These are phyloP conservation scores for Denticeps clupeoides DNA, from an alignment of 2,797 vertebrate genomes.

Conservation along the genomic window DNA sequence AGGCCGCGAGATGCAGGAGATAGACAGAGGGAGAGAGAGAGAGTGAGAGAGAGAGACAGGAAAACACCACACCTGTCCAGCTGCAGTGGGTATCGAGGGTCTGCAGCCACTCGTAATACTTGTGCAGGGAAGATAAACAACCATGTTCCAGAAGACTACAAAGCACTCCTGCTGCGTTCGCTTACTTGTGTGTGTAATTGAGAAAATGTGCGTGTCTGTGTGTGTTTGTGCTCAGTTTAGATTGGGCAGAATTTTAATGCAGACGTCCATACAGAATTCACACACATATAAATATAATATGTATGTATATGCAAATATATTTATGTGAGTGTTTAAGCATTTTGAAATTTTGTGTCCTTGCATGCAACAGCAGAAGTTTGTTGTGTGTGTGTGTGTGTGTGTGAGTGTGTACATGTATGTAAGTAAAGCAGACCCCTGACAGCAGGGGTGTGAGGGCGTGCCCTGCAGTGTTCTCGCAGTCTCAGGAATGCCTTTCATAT, in stretches of 20 bases:
- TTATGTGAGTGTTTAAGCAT: slow-evolving; percentile 8
- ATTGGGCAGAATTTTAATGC: too few relatives aligned
- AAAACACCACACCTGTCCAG: slow-evolving; percentile 12
- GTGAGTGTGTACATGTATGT: background rate
- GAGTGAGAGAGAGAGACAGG: slow-evolving; percentile 24
- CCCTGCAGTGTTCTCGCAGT: too few relatives aligned
- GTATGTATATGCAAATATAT: background rate
- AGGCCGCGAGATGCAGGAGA: too few relatives aligned
- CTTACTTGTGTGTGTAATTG: background rate
- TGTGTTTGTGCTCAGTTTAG: background rate
- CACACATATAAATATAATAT: background rate
- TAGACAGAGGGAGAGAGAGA: background rate
- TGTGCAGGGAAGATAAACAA: slow-evolving; percentile 30
- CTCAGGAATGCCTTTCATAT: background rate
- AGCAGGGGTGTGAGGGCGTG: too few relatives aligned
- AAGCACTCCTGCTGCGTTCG: slow-evolving; percentile 3
- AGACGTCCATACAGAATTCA: background rate
- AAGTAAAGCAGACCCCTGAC: too few relatives aligned
- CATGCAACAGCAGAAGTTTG: too few relatives aligned
- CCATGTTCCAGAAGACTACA: slow-evolving; percentile 11
- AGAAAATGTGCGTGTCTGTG: too few relatives aligned
- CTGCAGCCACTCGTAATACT: slow-evolving; percentile 13
- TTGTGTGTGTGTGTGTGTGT: slow-evolving; percentile 2
- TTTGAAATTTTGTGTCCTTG: too few relatives aligned
- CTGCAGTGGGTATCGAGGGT: slow-evolving; percentile 9